Evolutionary conservation across 1,140 invertebrate species (phyloP), one percentile per base, ranked within the genome.

Genomic region (Drosophila gunungcola): DNA sequence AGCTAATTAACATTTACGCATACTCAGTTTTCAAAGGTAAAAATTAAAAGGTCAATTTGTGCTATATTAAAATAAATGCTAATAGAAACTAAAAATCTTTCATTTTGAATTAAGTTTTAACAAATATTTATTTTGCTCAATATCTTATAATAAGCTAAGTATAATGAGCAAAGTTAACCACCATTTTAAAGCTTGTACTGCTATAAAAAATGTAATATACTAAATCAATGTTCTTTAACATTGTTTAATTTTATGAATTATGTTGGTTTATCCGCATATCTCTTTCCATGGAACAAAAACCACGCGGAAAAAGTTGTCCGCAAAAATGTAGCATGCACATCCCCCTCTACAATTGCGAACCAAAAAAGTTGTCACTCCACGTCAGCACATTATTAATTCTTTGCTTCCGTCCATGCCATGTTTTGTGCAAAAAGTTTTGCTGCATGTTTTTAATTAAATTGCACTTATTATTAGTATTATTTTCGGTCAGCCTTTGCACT

Each of bases 371-470:
- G 51, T 57, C 67, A 70, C 45, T 70, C 27, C 64, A 16, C 32
- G 36, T 70, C 64, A 49, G 29, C 36, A 36, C 34, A 69, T 70
- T 70, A 49, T 70, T 70, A 70, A 70, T 70, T 70, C 67, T 2
- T 13, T 32, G 64, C 38, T 57, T 70, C 43, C 64, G 45, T 43
- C 36, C 16, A 21, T 21, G 16, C 10, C 42, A 12, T 56, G 63
- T 46, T 68, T 32, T 16, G 21, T 34, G 7, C 3, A 56, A 48
- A 70, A 69, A 67, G 42, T 72, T 34, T 41, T 16, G 29, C 39
- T 52, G n/a, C 27, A 73, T 61, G 68, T 73, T 73, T 73, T 73
- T 73, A 73, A 73, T 73, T 73, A 73, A 73, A 73, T 52, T 73
- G 41, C 36, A 58, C 48, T 76, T 76, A 76, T 75, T 76, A 57